Base-by-base conservation (phyloP, 2,888 invertebrate genomes). In the Rosalia funebris region DNA sequence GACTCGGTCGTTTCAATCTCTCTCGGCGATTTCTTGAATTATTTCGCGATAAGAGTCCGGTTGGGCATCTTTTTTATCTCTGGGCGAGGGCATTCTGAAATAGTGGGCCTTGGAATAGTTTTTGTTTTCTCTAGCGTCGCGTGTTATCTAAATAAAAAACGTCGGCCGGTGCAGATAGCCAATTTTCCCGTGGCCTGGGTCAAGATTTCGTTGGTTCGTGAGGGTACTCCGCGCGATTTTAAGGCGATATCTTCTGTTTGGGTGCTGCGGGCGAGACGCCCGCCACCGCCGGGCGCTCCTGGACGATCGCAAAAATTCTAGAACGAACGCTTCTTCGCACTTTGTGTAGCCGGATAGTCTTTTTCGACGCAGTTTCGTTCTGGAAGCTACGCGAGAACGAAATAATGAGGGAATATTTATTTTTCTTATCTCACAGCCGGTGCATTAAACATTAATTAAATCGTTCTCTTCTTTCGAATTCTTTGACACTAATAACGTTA, bases 1-100 rank as follows among this genome's bases (percentile, higher is more conserved):
- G 56, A 81, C 80, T 74, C 70, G 50, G 78, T 77, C 67, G 69
- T 78, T 75, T 73, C 67, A 48, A 45, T 67, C 50, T 42, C n/a
- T n/a, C 53, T 16, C 42, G 19, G 37, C 62, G 57, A 60, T 63
- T 63, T 64, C 64, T 62, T 44, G 45, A 36, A 14, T 57, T 45
- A 37, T 37, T 44, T 53, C 53, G 45, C 42, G 41, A 42, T 39
- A 47, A 54, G 41, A 45, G 20, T 44, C 41, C 36, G 32, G 14
- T 20, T 14, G 31, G 17, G 44, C 60, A 31, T 47, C 17, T 15
- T 58, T 36, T 57, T 58, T 52, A 32, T 46, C 52, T 42, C 15
- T 19, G 41, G n/a, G 37, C 44, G 37, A 10, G 48, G 36, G 34
- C 31, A 19, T 31, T 52, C 42, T 31, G 34, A 42, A 41, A 52